These are phyloP conservation scores for Andrena dorsata DNA, from an alignment of 2,888 invertebrate species.

Conservation along the genomic window DNA sequence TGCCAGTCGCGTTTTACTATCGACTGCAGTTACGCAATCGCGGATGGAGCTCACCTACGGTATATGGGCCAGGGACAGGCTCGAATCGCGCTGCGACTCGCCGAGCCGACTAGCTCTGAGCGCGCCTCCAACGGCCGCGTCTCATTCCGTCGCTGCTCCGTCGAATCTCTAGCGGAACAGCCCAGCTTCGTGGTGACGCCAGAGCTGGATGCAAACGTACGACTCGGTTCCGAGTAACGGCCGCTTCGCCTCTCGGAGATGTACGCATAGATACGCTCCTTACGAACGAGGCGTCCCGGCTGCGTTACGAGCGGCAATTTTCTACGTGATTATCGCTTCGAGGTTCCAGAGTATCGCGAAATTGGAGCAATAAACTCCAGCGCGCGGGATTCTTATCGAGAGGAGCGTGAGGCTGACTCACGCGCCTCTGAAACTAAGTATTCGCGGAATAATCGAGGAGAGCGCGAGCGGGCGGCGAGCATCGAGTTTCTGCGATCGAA, in stretches of 20 bases:
- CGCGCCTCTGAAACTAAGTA: not conserved
- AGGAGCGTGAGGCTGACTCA: not conserved
- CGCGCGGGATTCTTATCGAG: slow-evolving; percentile 19
- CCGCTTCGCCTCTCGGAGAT: not conserved
- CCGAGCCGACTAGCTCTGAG: not conserved
- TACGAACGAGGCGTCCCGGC: not conserved
- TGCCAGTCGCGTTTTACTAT: slow-evolving; percentile 74
- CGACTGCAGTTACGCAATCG: slow-evolving; percentile 79
- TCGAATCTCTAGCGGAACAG: not conserved
- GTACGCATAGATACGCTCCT: not conserved
- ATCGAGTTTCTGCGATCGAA: too few relatives aligned
- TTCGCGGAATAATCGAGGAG: not conserved
- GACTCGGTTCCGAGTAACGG: not conserved
- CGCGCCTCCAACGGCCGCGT: not conserved
- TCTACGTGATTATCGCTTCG: not conserved
- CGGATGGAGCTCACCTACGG: slow-evolving; percentile 78
- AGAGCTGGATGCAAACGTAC: not conserved
- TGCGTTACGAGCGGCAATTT: slow-evolving; percentile 3
- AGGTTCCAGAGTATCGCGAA: not conserved
- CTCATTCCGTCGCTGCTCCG: not conserved
- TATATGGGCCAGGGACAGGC: slow-evolving; percentile 82
- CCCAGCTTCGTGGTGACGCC: not conserved
- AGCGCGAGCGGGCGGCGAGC: not conserved
- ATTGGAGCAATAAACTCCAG: slow-evolving; percentile 7
- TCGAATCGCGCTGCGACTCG: slow-evolving; percentile 48